Evolutionary conservation across 2,113 vertebrate species (phyloP).

Genomic region (Actenoides lindsayi): DNA sequence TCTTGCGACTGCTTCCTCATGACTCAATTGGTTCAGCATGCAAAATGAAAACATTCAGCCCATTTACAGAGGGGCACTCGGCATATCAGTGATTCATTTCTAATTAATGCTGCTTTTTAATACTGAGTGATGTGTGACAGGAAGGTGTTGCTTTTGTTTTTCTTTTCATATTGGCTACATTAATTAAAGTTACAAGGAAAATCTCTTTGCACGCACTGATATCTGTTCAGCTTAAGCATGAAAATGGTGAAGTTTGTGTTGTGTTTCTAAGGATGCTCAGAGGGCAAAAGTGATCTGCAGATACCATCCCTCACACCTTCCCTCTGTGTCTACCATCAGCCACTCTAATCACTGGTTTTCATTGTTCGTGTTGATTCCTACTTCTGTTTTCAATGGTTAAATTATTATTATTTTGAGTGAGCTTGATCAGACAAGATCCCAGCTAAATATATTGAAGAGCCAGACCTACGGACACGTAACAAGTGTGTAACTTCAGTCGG

Average conservation of each 20-base stretch:
- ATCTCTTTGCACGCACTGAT: neutral
- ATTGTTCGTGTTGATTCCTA: neutral
- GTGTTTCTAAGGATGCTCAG: neutral
- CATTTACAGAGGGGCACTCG: conserved; percentile 28
- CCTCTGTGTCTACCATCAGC: neutral
- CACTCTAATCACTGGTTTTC: neutral
- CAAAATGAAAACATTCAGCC: conserved; percentile 24
- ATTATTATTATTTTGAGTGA: neutral
- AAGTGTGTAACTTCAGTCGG: neutral
- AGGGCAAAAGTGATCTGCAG: neutral
- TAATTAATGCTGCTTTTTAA: neutral
- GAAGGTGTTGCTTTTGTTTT: conserved; percentile 1
- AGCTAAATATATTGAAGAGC: neutral
- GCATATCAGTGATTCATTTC: conserved; percentile 10
- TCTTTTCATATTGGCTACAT: neutral
- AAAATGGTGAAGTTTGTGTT: neutral
- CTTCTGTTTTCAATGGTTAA: neutral
- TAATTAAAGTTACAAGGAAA: conserved; percentile 3
- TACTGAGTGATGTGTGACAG: neutral
- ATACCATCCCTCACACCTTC: neutral
- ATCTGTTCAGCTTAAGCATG: neutral
- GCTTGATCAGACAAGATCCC: neutral
- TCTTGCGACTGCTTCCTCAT: conserved; percentile 24
- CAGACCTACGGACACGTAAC: neutral
- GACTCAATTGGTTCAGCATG: conserved; percentile 24